Conservation (phyloP, 2,113 vertebrate genomes). For the Tupaia chinensis region DNA sequence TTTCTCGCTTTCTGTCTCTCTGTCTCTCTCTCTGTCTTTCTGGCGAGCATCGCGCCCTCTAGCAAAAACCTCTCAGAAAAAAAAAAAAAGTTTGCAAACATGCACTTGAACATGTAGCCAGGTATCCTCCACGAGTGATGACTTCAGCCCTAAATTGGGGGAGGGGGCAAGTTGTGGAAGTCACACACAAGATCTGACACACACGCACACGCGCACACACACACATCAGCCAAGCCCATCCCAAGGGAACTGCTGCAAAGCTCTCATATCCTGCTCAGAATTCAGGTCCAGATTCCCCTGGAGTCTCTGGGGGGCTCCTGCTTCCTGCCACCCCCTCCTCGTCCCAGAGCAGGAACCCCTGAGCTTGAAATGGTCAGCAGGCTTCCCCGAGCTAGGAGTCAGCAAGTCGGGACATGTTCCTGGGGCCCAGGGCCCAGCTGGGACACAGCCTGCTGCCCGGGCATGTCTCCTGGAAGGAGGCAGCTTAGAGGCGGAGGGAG, state of each 20-base stretch:
- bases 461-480: not conserved
- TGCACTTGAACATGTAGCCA: not conserved
- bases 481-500: not conserved
- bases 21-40: too few species aligned
- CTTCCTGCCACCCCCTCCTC: not conserved
- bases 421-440: not conserved
- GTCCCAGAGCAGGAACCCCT: not conserved
- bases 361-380: not conserved
- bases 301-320: not conserved
- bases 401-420: constrained; percentile 66
- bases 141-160: not conserved
- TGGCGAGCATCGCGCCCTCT: too few species aligned
- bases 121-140: not conserved
- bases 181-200: not conserved
- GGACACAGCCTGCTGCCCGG: not conserved
- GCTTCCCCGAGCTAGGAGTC: not conserved
- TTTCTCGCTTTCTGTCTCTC: too few species aligned
- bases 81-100: not conserved
- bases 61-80: not conserved
- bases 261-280: not conserved
- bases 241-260: not conserved
- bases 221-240: not conserved
- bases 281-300: not conserved
- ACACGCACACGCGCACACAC: not conserved
- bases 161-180: not conserved